Conservation (phyloP, 2,113 vertebrate genomes). For the Piaya cayana region DNA sequence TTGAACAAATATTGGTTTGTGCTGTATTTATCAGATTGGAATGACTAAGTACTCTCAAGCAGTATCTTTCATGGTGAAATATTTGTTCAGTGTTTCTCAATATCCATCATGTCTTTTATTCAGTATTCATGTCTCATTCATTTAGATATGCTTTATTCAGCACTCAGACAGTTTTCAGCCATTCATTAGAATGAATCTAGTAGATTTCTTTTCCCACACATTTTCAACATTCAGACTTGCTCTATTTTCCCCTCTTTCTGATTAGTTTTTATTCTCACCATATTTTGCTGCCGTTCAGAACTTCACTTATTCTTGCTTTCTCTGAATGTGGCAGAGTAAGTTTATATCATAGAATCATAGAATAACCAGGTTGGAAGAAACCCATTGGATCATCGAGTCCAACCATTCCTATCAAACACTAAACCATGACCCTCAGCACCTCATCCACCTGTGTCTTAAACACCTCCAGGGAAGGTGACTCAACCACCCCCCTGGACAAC, state of each 20-base stretch:
- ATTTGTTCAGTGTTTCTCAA: not conserved
- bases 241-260: not conserved
- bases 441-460: too few species aligned
- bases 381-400: too few species aligned
- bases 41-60: not conserved
- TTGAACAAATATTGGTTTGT: not conserved
- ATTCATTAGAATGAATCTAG: not conserved
- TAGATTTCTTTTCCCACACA: not conserved
- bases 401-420: too few species aligned
- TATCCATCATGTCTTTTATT: not conserved
- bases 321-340: not conserved
- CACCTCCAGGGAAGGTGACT: too few species aligned
- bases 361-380: too few species aligned
- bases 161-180: not conserved
- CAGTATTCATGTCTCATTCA: not conserved
- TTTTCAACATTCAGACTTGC: not conserved
- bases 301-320: not conserved
- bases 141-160: not conserved
- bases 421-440: too few species aligned
- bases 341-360: too few species aligned
- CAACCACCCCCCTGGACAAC: too few species aligned
- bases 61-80: not conserved
- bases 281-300: not conserved
- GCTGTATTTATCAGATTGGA: not conserved
- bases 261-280: not conserved